Conservation (phyloP, 2,797 vertebrate species). For the Anguilla marmorata region DNA sequence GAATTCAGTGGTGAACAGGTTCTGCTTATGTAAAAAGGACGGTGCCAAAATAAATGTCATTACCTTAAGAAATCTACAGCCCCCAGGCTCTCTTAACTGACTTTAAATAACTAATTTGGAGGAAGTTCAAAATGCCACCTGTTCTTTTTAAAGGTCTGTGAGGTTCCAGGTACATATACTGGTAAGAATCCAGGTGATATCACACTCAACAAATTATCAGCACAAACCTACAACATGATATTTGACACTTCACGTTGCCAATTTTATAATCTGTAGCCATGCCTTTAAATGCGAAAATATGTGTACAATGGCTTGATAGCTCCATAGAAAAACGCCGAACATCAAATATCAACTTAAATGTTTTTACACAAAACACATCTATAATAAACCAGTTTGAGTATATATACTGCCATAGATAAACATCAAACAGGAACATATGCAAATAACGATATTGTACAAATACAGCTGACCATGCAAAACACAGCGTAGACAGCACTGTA, state of each 20-base stretch:
- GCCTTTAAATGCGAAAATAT: background rate
- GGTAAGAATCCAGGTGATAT: background rate
- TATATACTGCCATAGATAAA: constrained; percentile 25
- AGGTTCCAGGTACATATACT: background rate
- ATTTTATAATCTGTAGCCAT: background rate
- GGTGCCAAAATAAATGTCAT: constrained; percentile 1
- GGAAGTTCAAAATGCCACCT: constrained; percentile 10
- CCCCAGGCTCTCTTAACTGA: background rate
- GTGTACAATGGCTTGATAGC: background rate
- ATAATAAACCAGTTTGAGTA: background rate
- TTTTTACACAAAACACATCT: background rate
- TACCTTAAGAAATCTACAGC: background rate
- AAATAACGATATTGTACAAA: constrained; percentile 49
- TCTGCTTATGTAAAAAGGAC: constrained; percentile 11
- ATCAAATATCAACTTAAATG: background rate
- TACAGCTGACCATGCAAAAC: constrained; percentile 55
- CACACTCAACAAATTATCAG: background rate
- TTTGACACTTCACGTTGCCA: background rate
- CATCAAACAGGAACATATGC: constrained; percentile 57
- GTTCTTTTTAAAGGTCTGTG: background rate
- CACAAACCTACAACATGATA: background rate
- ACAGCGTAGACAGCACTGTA: constrained; percentile 38
- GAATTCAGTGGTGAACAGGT: constrained; percentile 19
- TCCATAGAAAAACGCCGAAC: background rate
- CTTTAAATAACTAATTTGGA: background rate